Conservation (phyloP, 2,797 vertebrate species). For the Lophotriccus pileatus region DNA sequence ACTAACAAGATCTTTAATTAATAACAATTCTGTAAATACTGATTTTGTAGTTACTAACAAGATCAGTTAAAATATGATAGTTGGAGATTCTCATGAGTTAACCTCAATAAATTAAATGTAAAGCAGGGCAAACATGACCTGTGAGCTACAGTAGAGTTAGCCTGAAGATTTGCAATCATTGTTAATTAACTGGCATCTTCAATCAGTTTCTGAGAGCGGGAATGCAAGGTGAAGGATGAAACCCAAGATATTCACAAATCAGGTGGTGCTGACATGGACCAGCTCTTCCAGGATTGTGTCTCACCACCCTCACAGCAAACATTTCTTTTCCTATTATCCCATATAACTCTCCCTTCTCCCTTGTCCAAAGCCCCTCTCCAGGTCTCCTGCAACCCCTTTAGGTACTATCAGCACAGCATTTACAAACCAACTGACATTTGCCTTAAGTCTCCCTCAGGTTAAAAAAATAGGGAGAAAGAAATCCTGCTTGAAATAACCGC, state of each 20-base stretch:
- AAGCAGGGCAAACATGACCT: background rate
- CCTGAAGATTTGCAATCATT: background rate
- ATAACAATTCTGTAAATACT: background rate
- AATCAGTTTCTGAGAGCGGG: background rate
- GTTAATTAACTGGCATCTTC: background rate
- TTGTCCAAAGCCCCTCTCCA: background rate
- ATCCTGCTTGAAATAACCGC: background rate
- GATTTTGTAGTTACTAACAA: background rate
- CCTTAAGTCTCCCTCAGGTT: background rate
- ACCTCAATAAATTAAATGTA: background rate
- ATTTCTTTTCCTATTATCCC: background rate
- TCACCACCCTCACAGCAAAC: fast-evolving
- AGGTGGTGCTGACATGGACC: background rate
- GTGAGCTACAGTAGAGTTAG: background rate
- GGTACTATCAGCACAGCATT: background rate
- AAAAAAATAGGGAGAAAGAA: background rate
- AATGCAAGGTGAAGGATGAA: background rate
- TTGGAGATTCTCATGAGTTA: background rate
- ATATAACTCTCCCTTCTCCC: background rate
- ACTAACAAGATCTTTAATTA: background rate
- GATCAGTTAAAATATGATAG: background rate
- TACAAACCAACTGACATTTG: background rate
- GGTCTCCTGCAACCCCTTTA: background rate
- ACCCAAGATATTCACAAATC: background rate
- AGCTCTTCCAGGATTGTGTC: background rate